A percentile compares a stretch with the other conserved stretches of the same genome.
Conservation (phyloP, 2,113 vertebrate species). For the Poeciliopsis turrubarensis region DNA sequence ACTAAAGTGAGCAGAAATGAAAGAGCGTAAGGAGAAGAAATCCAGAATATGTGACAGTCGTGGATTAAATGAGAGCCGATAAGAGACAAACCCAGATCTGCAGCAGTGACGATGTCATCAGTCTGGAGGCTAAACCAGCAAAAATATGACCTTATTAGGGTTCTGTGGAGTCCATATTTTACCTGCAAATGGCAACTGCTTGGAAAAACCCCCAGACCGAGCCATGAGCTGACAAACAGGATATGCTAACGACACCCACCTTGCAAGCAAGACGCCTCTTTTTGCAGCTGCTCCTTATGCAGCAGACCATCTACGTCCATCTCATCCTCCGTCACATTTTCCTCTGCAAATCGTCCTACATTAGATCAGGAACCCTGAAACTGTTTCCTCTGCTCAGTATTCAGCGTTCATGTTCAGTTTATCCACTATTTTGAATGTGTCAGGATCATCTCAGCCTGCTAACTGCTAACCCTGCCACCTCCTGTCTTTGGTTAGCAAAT, state of each 20-base stretch:
- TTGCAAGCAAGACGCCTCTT: not conserved
- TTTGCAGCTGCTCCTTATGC: not conserved
- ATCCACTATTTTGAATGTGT: not conserved
- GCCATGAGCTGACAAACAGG: not conserved
- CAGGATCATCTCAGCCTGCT: not conserved
- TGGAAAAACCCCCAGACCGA: not conserved
- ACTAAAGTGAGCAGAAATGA: not conserved
- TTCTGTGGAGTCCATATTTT: too few relatives aligned
- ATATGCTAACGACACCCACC: not conserved
- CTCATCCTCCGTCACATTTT: not conserved
- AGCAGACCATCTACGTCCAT: not conserved
- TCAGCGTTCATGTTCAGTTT: too few relatives aligned
- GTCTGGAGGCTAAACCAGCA: not conserved
- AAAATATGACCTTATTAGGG: not conserved
- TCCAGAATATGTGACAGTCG: not conserved
- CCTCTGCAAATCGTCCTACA: not conserved
- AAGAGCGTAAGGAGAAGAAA: not conserved
- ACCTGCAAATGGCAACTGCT: not conserved
- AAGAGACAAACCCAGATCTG: not conserved
- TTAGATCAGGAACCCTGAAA: not conserved
- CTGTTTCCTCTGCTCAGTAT: too few relatives aligned
- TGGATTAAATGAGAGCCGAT: not conserved
- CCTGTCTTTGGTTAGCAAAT: too few relatives aligned
- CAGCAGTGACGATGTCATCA: not conserved
- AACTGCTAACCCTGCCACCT: not conserved